phyloP scores from a whole-genome alignment of 2,113 vertebrate species.

The Charadrius vociferus region DNA sequence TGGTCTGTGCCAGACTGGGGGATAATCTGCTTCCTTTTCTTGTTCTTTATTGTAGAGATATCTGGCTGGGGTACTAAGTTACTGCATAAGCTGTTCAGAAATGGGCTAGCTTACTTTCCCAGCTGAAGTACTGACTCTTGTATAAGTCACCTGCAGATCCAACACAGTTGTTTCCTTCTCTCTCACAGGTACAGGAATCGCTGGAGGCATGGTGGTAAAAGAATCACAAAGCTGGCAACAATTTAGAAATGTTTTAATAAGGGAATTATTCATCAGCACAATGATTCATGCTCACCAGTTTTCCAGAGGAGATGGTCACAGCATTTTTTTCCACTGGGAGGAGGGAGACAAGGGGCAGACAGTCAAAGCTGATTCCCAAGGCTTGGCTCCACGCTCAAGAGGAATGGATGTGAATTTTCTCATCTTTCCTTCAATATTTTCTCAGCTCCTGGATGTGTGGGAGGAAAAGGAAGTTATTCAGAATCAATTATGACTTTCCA shows the following conservation, averaged over 20 bases:
- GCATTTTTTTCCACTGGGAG: conserved; percentile 52
- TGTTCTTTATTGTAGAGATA: background rate
- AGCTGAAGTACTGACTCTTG: background rate
- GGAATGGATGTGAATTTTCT: conserved; percentile 34
- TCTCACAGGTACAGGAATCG: conserved; percentile 37
- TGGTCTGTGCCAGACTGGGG: background rate
- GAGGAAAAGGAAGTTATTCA: conserved; percentile 68
- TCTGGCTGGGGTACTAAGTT: background rate
- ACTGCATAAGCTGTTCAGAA: background rate
- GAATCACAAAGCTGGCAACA: conserved; percentile 29
- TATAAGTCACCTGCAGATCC: background rate
- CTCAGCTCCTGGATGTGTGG: conserved; percentile 46
- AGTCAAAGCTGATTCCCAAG: background rate
- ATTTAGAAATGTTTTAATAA: background rate
- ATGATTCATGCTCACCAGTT: conserved; percentile 53
- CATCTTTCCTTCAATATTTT: conserved; percentile 47
- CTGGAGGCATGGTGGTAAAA: conserved; percentile 32
- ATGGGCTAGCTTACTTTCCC: background rate
- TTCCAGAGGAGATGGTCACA: conserved; percentile 41
- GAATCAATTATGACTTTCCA: conserved; percentile 60
- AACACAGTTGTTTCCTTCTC: background rate
- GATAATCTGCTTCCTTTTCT: background rate
- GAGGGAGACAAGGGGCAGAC: conserved; percentile 15
- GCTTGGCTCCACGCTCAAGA: background rate
- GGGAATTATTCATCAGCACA: conserved; percentile 18